These are phyloP conservation scores for Elaphurus davidianus DNA, from an alignment of 2,113 vertebrate species.

Conservation along the genomic window DNA sequence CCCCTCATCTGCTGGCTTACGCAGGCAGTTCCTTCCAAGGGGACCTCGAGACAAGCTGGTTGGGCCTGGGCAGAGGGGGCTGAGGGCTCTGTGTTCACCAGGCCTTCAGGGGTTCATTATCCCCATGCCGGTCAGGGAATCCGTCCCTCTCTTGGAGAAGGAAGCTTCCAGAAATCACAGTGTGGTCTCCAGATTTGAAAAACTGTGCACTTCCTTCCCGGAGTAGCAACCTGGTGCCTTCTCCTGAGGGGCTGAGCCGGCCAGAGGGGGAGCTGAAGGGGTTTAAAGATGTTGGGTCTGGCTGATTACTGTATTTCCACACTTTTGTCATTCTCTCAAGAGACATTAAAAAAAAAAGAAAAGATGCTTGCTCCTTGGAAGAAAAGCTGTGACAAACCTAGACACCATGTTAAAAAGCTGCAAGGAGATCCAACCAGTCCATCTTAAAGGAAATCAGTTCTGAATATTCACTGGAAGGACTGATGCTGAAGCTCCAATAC, in stretches of 20 bases:
- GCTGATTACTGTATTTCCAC: neutral
- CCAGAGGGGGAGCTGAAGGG: neutral
- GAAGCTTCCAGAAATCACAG: neutral
- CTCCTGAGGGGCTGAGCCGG: neutral
- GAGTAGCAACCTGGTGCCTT: neutral
- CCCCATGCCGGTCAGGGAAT: neutral
- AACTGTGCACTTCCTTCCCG: neutral
- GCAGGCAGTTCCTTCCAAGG: neutral
- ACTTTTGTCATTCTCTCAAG: constrained; percentile 9
- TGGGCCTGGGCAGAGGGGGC: neutral
- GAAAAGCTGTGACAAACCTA: neutral
- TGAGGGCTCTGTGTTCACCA: neutral
- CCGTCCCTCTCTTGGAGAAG: neutral
- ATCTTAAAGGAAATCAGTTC: neutral
- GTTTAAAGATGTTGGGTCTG: neutral
- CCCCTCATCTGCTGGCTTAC: neutral
- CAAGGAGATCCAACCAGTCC: neutral
- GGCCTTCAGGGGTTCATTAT: neutral
- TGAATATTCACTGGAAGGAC: neutral
- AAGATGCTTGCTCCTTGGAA: fast-evolving
- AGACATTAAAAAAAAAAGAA: neutral
- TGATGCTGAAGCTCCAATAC: neutral
- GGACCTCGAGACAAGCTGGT: neutral
- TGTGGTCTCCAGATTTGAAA: neutral
- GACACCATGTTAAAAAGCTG: neutral